Evolutionary conservation across 2,113 vertebrate species (phyloP).

Genomic region (Heliornis fulica): DNA sequence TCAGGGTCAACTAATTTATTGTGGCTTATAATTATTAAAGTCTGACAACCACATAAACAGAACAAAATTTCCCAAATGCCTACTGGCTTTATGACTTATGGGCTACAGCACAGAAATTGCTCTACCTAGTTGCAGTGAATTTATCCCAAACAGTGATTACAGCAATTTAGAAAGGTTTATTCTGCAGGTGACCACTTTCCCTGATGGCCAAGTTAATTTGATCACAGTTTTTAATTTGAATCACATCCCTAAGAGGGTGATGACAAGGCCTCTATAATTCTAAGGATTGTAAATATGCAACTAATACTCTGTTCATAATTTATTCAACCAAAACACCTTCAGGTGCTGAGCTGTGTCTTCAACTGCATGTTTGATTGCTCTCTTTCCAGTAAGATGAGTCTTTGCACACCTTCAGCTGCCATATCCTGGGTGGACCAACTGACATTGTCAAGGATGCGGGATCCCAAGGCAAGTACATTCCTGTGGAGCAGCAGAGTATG

Average conservation of each 20-base stretch:
- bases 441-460: background rate
- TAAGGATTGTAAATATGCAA: background rate
- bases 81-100: background rate
- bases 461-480: background rate
- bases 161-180: background rate
- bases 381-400: background rate
- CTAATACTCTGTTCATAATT: background rate
- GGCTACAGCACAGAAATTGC: background rate
- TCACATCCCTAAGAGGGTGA: background rate
- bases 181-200: background rate
- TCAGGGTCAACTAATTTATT: background rate
- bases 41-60: background rate
- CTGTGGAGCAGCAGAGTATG: background rate
- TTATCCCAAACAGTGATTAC: background rate
- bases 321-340: background rate
- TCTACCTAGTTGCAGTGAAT: background rate
- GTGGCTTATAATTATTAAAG: background rate
- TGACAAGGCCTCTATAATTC: background rate
- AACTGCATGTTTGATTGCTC: background rate
- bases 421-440: background rate
- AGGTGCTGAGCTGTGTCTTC: background rate
- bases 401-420: background rate
- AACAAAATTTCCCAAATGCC: background rate
- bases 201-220: background rate
- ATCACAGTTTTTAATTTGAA: background rate